Evolutionary conservation across 2,888 invertebrate genomes (phyloP).

Genomic region (Lasioglossum zephyrum): DNA sequence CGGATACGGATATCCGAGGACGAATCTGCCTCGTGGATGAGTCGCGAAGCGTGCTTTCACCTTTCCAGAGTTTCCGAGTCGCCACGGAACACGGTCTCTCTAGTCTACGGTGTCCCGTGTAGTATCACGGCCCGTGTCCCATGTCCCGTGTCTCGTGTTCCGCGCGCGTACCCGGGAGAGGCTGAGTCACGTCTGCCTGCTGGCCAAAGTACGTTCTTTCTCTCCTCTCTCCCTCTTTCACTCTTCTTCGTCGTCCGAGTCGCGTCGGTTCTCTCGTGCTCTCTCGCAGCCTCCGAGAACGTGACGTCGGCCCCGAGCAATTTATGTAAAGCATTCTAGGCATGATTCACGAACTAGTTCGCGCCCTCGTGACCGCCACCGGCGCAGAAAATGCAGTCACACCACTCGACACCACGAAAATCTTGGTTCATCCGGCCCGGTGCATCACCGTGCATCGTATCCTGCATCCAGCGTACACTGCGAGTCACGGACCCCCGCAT

Average conservation of each 20-base stretch:
- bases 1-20: slow-evolving; percentile 52
- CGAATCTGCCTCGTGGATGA: slow-evolving; percentile 49
- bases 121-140: slow-evolving; percentile 1
- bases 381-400: slow-evolving; percentile 76
- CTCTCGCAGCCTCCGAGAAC: slow-evolving; percentile 61
- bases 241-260: slow-evolving; percentile 11
- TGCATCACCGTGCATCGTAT: neutral
- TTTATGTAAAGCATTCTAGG: slow-evolving; percentile 82
- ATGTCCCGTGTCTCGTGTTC: slow-evolving; percentile 34
- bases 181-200: slow-evolving; percentile 65
- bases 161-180: slow-evolving; percentile 49
- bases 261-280: slow-evolving; percentile 47
- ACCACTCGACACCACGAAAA: slow-evolving; percentile 41
- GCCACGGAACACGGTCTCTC: slow-evolving; percentile 14
- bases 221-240: slow-evolving; percentile 33
- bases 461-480: neutral
- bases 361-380: slow-evolving; percentile 81
- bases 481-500: neutral
- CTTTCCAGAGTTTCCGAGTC: slow-evolving; percentile 61
- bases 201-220: slow-evolving; percentile 54
- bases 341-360: slow-evolving; percentile 84
- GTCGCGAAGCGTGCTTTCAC: slow-evolving; percentile 64
- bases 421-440: slow-evolving; percentile 33
- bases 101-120: neutral
- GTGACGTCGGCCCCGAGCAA: slow-evolving; percentile 78